Percentiles rank a stretch among this genome's conserved stretches.
Conservation (phyloP, 2,888 invertebrate genomes). For the Meiosimyza decipiens region DNA sequence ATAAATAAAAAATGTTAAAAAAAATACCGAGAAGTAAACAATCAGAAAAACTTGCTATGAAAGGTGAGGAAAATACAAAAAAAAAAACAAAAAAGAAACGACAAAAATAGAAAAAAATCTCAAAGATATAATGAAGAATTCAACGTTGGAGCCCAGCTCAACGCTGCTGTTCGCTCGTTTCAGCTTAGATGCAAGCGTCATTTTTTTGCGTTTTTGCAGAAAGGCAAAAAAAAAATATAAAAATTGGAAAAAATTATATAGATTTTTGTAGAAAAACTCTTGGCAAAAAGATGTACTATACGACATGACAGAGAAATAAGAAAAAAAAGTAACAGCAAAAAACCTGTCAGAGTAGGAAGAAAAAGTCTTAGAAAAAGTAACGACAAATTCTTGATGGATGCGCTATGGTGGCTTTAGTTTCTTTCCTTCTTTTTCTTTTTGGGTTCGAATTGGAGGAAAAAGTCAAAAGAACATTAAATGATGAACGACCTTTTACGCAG, state of each 20-base stretch:
- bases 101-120: conserved; percentile 51
- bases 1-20: conserved; percentile 6
- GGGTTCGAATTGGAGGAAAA: background rate
- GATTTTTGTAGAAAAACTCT: conserved; percentile 35
- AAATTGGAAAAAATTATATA: conserved; percentile 44
- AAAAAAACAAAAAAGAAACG: conserved; percentile 47
- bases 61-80: conserved; percentile 52
- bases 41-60: conserved; percentile 34
- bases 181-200: conserved; percentile 13
- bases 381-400: conserved; percentile 33
- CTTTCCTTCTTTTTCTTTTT: background rate
- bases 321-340: conserved; percentile 34
- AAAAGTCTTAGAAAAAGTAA: conserved; percentile 25
- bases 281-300: conserved; percentile 38
- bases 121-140: conserved; percentile 32
- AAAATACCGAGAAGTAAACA: conserved; percentile 15
- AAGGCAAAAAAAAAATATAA: conserved; percentile 47
- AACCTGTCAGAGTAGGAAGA: conserved; percentile 16
- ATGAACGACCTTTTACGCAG: conserved; percentile 43
- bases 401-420: background rate
- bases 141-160: conserved; percentile 6
- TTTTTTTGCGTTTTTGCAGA: conserved; percentile 21
- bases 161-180: conserved; percentile 37
- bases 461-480: background rate
- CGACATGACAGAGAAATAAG: conserved; percentile 34